Conservation (phyloP, 2,888 invertebrate genomes). For the Caenorhabditis panamensis region DNA sequence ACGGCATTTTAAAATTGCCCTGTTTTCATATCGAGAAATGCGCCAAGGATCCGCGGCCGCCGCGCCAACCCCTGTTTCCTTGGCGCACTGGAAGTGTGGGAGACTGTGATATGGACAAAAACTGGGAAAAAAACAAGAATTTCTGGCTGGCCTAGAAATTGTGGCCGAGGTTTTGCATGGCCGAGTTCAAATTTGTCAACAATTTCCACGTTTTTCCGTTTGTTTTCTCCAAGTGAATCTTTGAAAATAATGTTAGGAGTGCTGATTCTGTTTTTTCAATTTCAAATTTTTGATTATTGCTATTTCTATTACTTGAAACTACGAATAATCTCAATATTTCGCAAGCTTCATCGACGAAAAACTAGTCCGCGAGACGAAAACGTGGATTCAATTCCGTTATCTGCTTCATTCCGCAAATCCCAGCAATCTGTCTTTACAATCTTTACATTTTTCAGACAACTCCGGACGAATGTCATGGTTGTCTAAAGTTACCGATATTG, state of each 20-base stretch:
- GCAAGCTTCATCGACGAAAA: background rate
- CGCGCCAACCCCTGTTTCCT: no score
- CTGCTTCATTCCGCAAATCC: background rate
- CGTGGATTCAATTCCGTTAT: background rate
- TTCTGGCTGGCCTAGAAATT: conserved; percentile 2
- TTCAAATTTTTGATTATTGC: no score
- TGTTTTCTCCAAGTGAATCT: background rate
- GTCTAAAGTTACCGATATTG: conserved; percentile 71
- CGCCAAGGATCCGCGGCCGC: no score
- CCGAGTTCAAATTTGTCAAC: background rate
- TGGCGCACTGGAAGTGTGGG: no score
- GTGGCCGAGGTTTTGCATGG: conserved; percentile 10
- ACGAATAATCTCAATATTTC: background rate
- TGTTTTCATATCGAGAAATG: no score
- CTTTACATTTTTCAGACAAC: background rate
- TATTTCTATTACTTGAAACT: background rate
- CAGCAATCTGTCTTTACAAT: background rate
- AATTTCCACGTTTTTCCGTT: background rate
- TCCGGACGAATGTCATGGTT: conserved; percentile 73
- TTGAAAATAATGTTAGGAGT: background rate
- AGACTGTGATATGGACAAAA: no score
- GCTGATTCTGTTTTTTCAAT: background rate
- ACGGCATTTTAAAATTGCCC: no score
- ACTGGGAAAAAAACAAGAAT: background rate
- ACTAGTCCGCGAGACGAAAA: background rate